Evolutionary conservation across 2,797 vertebrate genomes (phyloP), one percentile per base, ranked within the genome.

Genomic region (Monodelphis domestica): DNA sequence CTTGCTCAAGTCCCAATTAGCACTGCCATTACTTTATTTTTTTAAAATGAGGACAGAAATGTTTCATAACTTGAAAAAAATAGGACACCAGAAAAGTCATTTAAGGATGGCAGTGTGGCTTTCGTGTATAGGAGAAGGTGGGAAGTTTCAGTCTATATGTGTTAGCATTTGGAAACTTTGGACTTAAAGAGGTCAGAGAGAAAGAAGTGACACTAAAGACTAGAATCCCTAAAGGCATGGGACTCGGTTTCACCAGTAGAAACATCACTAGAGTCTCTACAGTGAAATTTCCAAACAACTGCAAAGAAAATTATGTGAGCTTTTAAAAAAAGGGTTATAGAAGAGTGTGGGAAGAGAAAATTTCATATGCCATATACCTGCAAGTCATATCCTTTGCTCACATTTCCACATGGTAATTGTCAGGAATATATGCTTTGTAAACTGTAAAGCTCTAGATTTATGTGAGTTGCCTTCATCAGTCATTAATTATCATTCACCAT

Each of bases 1-100:
- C 97, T 97, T 95, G 87, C 0, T 0, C 52, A 95, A 89, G 84
- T 93, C 96, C 9, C 38, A 95, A 91, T 51, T 92, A 88, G 89
- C 90, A 50, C 51, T 55, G 5, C 38, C 57, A 53, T 63, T 12
- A 91, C 5, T 59, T 28, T 90, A 88, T 78, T 14, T 88, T 90
- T 94, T 57, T 53, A 96, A 96, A 92, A 63, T 50, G 53, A 93
- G 11, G 93, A 90, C 26, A 91, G 9, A 1, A 24, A 6, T 91
- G 56, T 54, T 91, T 94, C 57, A 29, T 6, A 92, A 91, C 33
- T 50, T 89, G 29, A 95, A 94, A 55, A 87, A 94, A 57, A 70
- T 87, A 52, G 59, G 45, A 30, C 4, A 33, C 14, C 26, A 26
- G 21, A 2, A 93, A 91, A 93, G 53, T 29, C 33, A 30, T 78